These are phyloP conservation scores for Clamator glandarius DNA, from an alignment of 2,797 vertebrate genomes.

Conservation along the genomic window DNA sequence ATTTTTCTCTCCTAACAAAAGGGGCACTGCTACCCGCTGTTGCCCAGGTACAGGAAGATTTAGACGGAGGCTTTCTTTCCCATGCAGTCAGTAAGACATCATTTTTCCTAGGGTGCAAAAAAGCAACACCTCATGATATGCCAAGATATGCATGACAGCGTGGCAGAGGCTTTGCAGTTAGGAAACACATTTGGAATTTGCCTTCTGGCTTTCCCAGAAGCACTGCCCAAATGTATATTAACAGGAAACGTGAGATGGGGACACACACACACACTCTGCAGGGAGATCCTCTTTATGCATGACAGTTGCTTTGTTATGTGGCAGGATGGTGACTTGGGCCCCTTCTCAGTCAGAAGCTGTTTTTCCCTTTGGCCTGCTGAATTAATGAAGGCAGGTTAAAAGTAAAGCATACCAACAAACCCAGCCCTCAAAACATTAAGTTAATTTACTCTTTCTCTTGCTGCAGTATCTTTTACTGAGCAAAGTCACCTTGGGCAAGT, in stretches of 20 bases:
- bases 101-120: not conserved
- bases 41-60: not conserved
- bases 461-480: constrained; percentile 22
- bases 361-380: not conserved
- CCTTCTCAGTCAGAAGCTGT: not conserved
- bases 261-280: not conserved
- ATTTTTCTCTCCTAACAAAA: not conserved
- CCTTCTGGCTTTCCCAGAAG: not conserved
- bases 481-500: constrained; percentile 35
- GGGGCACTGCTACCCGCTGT: not conserved
- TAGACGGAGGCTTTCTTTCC: not conserved
- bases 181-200: not conserved
- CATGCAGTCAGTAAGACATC: not conserved
- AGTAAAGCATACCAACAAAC: not conserved
- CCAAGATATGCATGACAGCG: not conserved
- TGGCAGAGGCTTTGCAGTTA: not conserved
- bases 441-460: constrained; percentile 30
- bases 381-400: not conserved
- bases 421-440: not conserved
- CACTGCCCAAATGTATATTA: not conserved
- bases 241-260: not conserved
- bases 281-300: not conserved
- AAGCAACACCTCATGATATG: not conserved
- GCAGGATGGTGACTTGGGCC: not conserved
- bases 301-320: not conserved